Conservation (phyloP, 2,113 vertebrate species). For the Aix galericulata region DNA sequence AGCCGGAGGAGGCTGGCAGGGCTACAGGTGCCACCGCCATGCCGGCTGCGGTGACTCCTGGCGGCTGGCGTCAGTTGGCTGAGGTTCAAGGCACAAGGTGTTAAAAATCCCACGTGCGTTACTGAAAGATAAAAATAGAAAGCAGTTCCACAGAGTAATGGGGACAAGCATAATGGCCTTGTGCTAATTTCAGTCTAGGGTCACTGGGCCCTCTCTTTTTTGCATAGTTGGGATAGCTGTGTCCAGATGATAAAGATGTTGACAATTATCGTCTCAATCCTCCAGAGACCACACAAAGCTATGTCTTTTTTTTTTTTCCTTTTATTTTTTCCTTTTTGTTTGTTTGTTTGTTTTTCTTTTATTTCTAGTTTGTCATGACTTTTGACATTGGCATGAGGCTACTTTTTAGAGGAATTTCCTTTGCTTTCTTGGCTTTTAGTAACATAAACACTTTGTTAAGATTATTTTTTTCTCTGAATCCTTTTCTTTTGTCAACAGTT, state of each 20-base stretch:
- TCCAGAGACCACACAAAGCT: constrained; percentile 41
- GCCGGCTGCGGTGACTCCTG: not conserved
- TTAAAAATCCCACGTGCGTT: constrained; percentile 2
- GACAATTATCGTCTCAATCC: constrained; percentile 28
- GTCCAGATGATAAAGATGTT: constrained; percentile 55
- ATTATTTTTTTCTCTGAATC: not conserved
- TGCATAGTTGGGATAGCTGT: constrained; percentile 34
- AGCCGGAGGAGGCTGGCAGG: not conserved
- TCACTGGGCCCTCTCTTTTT: constrained; percentile 10
- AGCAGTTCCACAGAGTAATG: not conserved
- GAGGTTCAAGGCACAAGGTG: constrained; percentile 4
- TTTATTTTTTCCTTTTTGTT: constrained; percentile 16
- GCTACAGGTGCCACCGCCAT: not conserved
- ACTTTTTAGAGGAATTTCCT: constrained; percentile 26
- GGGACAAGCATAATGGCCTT: constrained; percentile 3
- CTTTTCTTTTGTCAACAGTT: not conserved
- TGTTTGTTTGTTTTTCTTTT: constrained; percentile 14
- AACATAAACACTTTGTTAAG: constrained; percentile 16
- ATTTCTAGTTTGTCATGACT: not conserved
- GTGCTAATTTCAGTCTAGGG: constrained; percentile 27
- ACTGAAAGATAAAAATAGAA: constrained; percentile 38
- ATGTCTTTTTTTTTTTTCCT: constrained; percentile 43
- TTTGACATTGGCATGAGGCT: constrained; percentile 25
- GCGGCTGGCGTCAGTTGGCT: not conserved
- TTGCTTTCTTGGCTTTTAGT: not conserved